Conservation (phyloP, 2,113 vertebrate genomes). For the Tor tambroides region DNA sequence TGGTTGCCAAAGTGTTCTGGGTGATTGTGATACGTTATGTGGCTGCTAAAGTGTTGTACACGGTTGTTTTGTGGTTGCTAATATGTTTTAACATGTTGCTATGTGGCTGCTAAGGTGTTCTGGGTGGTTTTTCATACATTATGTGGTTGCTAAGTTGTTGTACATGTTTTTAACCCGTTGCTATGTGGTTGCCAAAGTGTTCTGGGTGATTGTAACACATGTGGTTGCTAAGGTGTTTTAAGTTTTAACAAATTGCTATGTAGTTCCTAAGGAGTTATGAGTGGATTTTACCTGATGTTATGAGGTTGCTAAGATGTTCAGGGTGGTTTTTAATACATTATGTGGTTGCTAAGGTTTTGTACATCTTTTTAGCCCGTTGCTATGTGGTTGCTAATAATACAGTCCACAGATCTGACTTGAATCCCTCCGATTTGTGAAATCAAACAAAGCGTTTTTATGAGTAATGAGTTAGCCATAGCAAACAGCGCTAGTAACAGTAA, state of each 20-base stretch:
- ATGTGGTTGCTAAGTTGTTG: too few species aligned
- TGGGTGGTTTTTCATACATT: too few species aligned
- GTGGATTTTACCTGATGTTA: too few species aligned
- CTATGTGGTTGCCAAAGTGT: too few species aligned
- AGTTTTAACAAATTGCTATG: background rate
- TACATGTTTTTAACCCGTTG: too few species aligned
- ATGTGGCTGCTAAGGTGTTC: background rate
- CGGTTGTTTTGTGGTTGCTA: background rate
- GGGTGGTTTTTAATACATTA: too few species aligned
- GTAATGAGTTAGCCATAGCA: background rate
- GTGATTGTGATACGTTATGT: too few species aligned
- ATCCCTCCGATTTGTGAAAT: background rate
- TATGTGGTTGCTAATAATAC: background rate
- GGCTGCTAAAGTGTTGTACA: too few species aligned
- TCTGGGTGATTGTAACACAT: too few species aligned
- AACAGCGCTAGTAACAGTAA: background rate
- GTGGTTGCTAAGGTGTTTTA: background rate
- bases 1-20: background rate
- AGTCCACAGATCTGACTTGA: background rate
- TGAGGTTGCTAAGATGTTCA: background rate
- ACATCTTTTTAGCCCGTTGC: too few species aligned
- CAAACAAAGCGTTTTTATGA: background rate
- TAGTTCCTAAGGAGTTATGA: too few species aligned
- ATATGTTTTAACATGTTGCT: background rate
- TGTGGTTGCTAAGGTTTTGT: too few species aligned